Evolutionary conservation across 2,113 vertebrate species (phyloP).

Genomic region (Ahaetulla prasina): DNA sequence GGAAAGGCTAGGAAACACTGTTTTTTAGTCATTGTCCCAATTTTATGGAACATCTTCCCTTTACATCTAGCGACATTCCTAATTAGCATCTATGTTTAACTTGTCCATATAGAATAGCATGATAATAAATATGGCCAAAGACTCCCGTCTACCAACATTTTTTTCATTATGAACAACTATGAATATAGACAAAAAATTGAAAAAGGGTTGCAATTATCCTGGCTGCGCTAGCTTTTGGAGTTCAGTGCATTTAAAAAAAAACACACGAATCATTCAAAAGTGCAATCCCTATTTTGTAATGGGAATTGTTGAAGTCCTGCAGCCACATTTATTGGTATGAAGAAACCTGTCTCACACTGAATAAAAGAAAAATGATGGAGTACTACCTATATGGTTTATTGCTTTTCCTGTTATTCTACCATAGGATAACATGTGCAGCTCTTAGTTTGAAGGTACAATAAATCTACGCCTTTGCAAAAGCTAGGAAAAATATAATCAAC

Average conservation of each 20-base stretch:
- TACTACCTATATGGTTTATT: neutral
- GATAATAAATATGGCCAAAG: neutral
- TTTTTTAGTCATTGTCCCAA: too few relatives aligned
- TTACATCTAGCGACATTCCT: too few relatives aligned
- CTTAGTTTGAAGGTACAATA: neutral
- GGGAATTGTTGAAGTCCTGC: neutral
- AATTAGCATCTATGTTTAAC: neutral
- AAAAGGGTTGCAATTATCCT: neutral
- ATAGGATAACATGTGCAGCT: neutral
- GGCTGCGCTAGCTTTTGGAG: neutral
- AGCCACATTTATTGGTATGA: neutral
- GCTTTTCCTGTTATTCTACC: neutral
- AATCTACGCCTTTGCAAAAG: neutral
- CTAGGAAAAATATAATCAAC: neutral
- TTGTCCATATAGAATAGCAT: neutral
- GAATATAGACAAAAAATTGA: neutral
- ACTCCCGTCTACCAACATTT: neutral
- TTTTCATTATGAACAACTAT: neutral
- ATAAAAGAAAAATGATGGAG: neutral
- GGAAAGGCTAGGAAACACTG: too few relatives aligned
- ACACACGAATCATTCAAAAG: neutral
- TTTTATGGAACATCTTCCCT: too few relatives aligned
- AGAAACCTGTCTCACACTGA: neutral
- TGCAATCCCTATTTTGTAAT: neutral
- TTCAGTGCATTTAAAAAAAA: neutral